Percentiles rank a stretch among this genome's conserved stretches.
These are phyloP conservation scores for Elgaria multicarinata DNA, from an alignment of 2,113 vertebrate genomes.

Conservation along the genomic window DNA sequence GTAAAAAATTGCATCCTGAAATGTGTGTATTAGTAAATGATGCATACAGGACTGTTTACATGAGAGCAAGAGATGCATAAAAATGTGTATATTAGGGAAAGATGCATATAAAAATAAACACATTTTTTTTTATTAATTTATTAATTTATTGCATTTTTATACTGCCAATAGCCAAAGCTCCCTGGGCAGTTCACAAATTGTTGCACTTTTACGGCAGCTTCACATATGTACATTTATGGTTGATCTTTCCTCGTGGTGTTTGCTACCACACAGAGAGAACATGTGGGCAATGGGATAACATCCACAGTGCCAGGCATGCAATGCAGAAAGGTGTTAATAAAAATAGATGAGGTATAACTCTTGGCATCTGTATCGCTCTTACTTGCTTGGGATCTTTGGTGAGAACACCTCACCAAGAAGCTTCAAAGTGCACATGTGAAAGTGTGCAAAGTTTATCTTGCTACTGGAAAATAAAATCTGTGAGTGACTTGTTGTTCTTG, in stretches of 20 bases:
- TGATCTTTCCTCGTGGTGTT: background rate
- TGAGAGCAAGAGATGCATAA: no score
- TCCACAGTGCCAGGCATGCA: background rate
- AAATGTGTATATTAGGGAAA: no score
- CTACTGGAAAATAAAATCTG: slow-evolving; percentile 28
- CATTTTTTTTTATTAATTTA: no score
- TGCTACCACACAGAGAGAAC: background rate
- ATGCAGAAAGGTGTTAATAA: background rate
- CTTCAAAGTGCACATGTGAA: background rate
- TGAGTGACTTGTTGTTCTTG: slow-evolving; percentile 6
- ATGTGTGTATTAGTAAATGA: no score
- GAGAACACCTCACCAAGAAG: background rate
- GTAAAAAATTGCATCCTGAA: no score
- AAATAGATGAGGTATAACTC: background rate
- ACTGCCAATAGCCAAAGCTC: no score
- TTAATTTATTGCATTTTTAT: no score
- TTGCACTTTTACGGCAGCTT: background rate
- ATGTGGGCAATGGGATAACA: background rate
- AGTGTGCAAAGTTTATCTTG: slow-evolving; percentile 31
- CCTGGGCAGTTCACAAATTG: no score
- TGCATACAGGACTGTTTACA: no score
- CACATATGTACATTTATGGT: background rate
- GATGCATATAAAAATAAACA: no score
- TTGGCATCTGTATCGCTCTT: background rate
- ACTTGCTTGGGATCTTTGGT: background rate